Base-by-base conservation (phyloP, 1,140 invertebrate species). In the Heliconius hewitsoni region DNA sequence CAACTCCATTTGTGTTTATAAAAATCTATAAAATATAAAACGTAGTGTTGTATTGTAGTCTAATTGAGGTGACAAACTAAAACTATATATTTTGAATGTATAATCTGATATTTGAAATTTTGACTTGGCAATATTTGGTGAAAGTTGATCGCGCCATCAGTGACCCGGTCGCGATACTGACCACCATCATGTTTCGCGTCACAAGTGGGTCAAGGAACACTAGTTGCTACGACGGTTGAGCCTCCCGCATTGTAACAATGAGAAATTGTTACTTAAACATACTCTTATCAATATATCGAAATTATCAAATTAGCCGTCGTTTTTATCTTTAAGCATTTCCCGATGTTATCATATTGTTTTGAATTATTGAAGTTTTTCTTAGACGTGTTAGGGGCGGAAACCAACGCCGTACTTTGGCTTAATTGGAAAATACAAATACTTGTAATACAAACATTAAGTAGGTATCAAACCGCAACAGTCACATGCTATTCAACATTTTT, bases 171-270 rank as follows among this genome's bases (percentile, higher is more conserved):
- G 74, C 76, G 52, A 78, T 79, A 81, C 83, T 87, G 87, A 85
- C 86, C 87, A 88, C 83, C 85, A 87, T 87, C 86, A 87, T 88
- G 87, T 87, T 81, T 83, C 82, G 82, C 84, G 77, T 75, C 73
- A 57, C 81, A 91, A 87, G 84, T 91, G 81, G 89, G 91, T 93
- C 91, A 93, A 92, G 91, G 91, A 88, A 85, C 82, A 86, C 87
- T 79, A 84, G 82, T 86, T 84, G 83, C 80, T 80, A 85, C 82
- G 80, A 82, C 86, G 86, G 86, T 87, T 86, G 87, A 88, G 75
- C 81, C 76, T 80, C 76, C 79, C 78, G 81, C 82, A 72, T 76
- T 60, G 76, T 84, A 85, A 52, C 42, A 60, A 79, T 30, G 27
- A 30, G 23, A 66, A 66, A 30, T 66, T 27, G 13, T 60, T 27